Percentiles rank a stretch among this genome's conserved stretches.
phyloP scores from a whole-genome alignment of 1,140 invertebrate genomes.

The Brachionus angularis region DNA sequence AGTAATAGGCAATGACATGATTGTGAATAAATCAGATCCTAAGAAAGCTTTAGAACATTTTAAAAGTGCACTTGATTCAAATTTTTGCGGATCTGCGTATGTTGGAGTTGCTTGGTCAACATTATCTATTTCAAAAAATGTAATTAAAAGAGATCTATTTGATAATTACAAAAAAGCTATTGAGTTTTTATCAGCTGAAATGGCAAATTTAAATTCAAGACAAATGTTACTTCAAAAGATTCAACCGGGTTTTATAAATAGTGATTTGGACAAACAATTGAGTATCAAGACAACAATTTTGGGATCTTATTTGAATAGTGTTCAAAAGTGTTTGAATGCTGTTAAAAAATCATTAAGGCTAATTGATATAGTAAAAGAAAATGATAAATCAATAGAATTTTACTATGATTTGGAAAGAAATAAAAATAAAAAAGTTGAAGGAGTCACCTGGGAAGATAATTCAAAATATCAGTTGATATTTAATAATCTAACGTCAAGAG shows the following conservation, averaged over 20 bases:
- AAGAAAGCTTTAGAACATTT: background rate
- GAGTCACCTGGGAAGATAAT: background rate
- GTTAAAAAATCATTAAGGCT: background rate
- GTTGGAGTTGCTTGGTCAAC: background rate
- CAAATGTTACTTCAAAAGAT: background rate
- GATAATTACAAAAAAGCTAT: background rate
- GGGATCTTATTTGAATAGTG: conserved; percentile 12
- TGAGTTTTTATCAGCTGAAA: background rate
- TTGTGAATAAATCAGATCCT: background rate
- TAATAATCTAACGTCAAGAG: background rate
- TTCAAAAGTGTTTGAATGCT: background rate
- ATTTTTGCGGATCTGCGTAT: background rate
- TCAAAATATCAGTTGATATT: background rate
- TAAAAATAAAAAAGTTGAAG: background rate
- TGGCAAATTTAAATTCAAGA: background rate
- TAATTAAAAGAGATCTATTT: background rate
- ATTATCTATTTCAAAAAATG: background rate
- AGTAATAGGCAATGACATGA: background rate
- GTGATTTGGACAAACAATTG: conserved; percentile 5
- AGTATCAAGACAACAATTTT: background rate
- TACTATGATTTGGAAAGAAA: background rate
- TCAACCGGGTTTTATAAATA: background rate
- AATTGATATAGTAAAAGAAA: background rate
- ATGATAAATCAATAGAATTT: background rate
- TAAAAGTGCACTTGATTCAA: background rate